Evolutionary conservation across 2,113 vertebrate species (phyloP), one percentile per base, ranked within the genome.

Genomic region (Cryptotis parvus): DNA sequence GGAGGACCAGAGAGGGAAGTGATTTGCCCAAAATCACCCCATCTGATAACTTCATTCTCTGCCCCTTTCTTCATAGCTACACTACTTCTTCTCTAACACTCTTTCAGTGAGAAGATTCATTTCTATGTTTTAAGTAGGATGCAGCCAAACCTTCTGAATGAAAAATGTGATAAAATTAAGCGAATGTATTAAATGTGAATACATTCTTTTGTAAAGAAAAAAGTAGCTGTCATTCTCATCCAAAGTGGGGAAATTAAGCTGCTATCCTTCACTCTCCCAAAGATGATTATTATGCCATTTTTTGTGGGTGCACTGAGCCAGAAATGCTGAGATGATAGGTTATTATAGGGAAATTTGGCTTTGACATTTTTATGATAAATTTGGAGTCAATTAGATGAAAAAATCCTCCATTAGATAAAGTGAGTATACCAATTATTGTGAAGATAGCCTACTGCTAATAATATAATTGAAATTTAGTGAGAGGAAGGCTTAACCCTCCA

Each of bases 311-410:
- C 95, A 97, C 90, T 75, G 97, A 98, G 94, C 91, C 97, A 98
- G 97, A 98, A 97, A 97, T 96, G 94, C 94, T 92, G 94, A 97
- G 96, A 97, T 98, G 98, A 98, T 97, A 96, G 95, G 96, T 97
- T 98, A 97, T 98, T 98, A 98, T 95, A 97, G 94, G 84, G 96
- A 98, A 98, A 97, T 97, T 97, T 97, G 94, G 94, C 96, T 97
- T 97, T 98, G 97, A 98, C 97, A 97, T 97, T 98, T 97, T 94
- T 97, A 91, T 97, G 97, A 98, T 98, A 98, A 97, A 97, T 98
- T 97, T 97, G 87, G 96, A 98, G 97, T 97, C 98, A 98, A 98
- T 98, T 98, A 98, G 96, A 97, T 96, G 95, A 97, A 98, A 98
- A 98, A 98, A 97, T 97, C 96, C 83, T 97, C 95, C 95, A 97